Percentiles rank a stretch among this genome's conserved stretches.
Evolutionary conservation across 1,140 invertebrate species (phyloP).

Genomic region (Lysiphlebus fabarum): DNA sequence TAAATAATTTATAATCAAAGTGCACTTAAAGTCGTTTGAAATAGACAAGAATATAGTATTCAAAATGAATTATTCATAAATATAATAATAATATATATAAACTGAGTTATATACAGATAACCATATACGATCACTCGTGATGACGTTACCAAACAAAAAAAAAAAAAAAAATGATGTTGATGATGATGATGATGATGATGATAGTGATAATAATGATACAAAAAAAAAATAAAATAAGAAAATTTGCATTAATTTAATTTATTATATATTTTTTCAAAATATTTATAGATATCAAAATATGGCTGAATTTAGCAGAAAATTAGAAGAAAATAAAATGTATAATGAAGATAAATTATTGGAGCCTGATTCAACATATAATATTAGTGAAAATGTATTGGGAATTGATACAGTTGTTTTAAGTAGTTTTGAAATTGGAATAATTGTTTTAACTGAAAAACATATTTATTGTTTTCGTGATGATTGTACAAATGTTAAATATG

Average conservation of each 20-base stretch:
- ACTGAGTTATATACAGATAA: slow-evolving; percentile 23
- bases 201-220: slow-evolving; percentile 1
- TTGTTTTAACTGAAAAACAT: slow-evolving; percentile 71
- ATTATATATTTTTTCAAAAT: not conserved
- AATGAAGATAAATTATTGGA: slow-evolving; percentile 56
- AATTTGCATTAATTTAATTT: not conserved
- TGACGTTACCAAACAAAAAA: not conserved
- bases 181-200: not conserved
- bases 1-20: slow-evolving; percentile 25
- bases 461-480: slow-evolving; percentile 74
- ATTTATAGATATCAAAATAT: slow-evolving; percentile 67
- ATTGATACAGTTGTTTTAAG: slow-evolving; percentile 60
- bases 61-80: slow-evolving; percentile 29
- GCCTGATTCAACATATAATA: slow-evolving; percentile 73
- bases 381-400: slow-evolving; percentile 72
- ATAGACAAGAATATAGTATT: slow-evolving; percentile 27
- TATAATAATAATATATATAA: too few relatives aligned
- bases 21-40: slow-evolving; percentile 25
- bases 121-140: slow-evolving; percentile 23
- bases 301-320: slow-evolving; percentile 58
- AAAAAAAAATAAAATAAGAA: not conserved
- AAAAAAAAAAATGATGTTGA: slow-evolving; percentile 13
- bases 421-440: slow-evolving; percentile 59
- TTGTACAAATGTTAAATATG: slow-evolving; percentile 67
- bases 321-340: slow-evolving; percentile 41